Evolutionary conservation across 2,888 invertebrate genomes (phyloP), one percentile per base, ranked within the genome.

Genomic region (Limenitis camilla): DNA sequence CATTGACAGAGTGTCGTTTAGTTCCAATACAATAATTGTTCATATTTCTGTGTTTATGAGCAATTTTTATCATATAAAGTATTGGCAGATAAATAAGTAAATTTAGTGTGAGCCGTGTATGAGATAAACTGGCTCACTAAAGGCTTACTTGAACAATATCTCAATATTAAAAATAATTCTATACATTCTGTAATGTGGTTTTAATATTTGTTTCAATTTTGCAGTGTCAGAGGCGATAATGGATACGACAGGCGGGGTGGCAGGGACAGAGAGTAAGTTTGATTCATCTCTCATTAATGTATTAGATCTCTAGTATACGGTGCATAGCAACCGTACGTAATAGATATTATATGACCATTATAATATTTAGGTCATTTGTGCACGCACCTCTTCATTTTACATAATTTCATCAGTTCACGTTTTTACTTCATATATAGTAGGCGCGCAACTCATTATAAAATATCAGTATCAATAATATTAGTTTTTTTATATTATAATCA

Each of bases 261-360:
- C 64, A 78, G 76, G 61, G 87, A 89, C 58, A 81, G 91, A 85
- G 91, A 90, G 91, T 91, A 71, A 89, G 91, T 88, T 40, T 52
- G n/a, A 50, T 11, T 44, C 49, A 40, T n/a, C n/a, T n/a, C n/a
- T n/a, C n/a, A n/a, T n/a, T n/a, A n/a, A n/a, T n/a, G n/a, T n/a
- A n/a, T n/a, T n/a, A n/a, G n/a, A n/a, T n/a, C n/a, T n/a, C n/a
- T n/a, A n/a, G n/a, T n/a, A n/a, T n/a, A n/a, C n/a, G n/a, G n/a
- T n/a, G n/a, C n/a, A n/a, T n/a, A n/a, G n/a, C n/a, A n/a, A n/a
- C n/a, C n/a, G n/a, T n/a, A n/a, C n/a, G n/a, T n/a, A n/a, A n/a
- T n/a, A n/a, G n/a, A n/a, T n/a, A n/a, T n/a, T n/a, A n/a, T n/a
- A n/a, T n/a, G n/a, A n/a, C n/a, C n/a, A n/a, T n/a, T n/a, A n/a